Conservation (phyloP, 2,113 vertebrate species). For the Antechinus flavipes region DNA sequence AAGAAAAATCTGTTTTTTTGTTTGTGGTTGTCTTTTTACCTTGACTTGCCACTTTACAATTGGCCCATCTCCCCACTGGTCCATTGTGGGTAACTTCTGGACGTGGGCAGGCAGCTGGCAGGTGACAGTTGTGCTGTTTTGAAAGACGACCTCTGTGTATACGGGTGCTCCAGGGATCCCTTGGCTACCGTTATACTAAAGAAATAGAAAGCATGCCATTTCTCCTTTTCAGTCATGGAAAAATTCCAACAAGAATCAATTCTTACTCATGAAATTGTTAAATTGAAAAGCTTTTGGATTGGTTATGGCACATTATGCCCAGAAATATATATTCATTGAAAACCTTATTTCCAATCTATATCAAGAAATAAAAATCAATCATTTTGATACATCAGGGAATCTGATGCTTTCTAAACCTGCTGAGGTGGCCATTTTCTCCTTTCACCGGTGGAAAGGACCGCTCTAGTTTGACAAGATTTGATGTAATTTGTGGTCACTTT, state of each 20-base stretch:
- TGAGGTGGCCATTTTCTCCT: neutral
- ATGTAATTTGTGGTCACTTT: neutral
- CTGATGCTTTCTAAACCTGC: neutral
- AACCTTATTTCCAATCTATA: neutral
- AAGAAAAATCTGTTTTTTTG: no score
- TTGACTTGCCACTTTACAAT: constrained; percentile 91
- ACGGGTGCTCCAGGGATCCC: constrained; percentile 86
- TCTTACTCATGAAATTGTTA: neutral
- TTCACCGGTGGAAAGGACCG: neutral
- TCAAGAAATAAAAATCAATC: neutral
- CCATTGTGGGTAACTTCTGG: constrained; percentile 71
- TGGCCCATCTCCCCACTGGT: constrained; percentile 78
- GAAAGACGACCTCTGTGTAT: constrained; percentile 84
- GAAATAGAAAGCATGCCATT: constrained; percentile 64
- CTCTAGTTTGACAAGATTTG: neutral
- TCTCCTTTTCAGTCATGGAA: neutral
- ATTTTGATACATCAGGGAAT: neutral
- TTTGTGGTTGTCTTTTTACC: constrained; percentile 80
- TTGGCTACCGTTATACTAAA: constrained; percentile 85
- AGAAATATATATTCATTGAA: neutral
- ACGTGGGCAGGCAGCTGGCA: constrained; percentile 87
- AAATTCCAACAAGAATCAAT: neutral
- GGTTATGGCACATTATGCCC: neutral
- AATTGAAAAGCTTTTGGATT: neutral
- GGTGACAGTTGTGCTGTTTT: constrained; percentile 82